These are phyloP conservation scores for Harpagus bidentatus DNA, from an alignment of 2,113 vertebrate species.

Conservation along the genomic window DNA sequence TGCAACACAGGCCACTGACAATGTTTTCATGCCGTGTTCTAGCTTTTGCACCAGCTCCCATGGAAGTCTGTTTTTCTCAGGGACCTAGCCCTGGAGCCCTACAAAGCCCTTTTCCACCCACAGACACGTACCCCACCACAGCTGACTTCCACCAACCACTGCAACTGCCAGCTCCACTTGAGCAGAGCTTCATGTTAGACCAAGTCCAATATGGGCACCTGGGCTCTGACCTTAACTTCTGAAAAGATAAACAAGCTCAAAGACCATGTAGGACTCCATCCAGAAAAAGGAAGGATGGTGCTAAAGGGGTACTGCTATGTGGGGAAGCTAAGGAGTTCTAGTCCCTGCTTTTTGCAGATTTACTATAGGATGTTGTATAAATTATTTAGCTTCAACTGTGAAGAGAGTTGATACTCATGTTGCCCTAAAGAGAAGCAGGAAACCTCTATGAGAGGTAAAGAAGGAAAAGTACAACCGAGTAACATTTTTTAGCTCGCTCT, in stretches of 20 bases:
- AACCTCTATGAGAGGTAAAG: neutral
- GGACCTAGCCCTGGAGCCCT: no score
- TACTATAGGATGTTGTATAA: neutral
- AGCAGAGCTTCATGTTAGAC: neutral
- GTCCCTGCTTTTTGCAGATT: neutral
- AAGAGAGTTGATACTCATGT: neutral
- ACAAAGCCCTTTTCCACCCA: neutral
- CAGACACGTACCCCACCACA: accelerated
- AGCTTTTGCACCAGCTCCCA: neutral
- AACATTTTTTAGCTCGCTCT: neutral
- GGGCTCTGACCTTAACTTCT: neutral
- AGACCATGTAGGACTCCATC: neutral
- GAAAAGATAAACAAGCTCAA: neutral
- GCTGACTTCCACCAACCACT: neutral
- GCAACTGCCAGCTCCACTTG: neutral
- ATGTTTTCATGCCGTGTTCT: neutral
- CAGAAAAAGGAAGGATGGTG: neutral
- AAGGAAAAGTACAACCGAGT: neutral
- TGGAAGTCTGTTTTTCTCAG: neutral
- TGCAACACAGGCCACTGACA: neutral
- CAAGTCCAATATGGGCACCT: accelerated
- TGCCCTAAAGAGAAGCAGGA: neutral
- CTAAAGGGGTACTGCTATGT: neutral
- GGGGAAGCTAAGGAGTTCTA: neutral
- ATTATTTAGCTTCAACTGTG: neutral